phyloP scores from a whole-genome alignment of 2,113 vertebrate species.

The Pao palembangensis region DNA sequence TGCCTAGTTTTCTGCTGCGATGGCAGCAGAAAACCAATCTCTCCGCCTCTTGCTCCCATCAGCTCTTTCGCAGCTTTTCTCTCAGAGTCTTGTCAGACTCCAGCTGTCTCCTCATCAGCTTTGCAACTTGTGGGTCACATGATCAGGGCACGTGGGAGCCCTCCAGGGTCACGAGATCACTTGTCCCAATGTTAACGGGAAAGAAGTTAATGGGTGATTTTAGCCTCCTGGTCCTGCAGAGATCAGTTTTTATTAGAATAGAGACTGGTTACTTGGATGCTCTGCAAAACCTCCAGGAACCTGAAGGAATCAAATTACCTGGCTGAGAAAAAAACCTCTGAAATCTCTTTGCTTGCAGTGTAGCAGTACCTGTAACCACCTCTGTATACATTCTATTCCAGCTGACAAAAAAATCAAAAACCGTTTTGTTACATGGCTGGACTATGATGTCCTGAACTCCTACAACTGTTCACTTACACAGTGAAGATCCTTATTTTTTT shows the following conservation, averaged over 20 bases:
- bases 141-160: constrained; percentile 35
- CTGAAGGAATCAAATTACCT: constrained; percentile 61
- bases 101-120: constrained; percentile 47
- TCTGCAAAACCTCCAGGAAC: constrained; percentile 49
- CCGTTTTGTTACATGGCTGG: neutral
- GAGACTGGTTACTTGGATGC: constrained; percentile 42
- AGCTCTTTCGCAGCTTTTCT: constrained; percentile 4
- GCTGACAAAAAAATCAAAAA: neutral
- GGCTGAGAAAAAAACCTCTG: constrained; percentile 49
- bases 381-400: constrained; percentile 14
- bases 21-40: neutral
- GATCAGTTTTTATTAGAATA: constrained; percentile 60
- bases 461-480: neutral
- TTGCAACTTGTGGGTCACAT: constrained; percentile 43
- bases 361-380: constrained; percentile 24
- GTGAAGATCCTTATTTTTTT: too few species aligned
- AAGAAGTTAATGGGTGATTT: constrained; percentile 63
- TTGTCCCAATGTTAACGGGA: constrained; percentile 55
- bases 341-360: constrained; percentile 52
- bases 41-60: neutral
- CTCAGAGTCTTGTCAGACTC: constrained; percentile 20
- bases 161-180: constrained; percentile 51
- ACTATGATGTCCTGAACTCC: neutral
- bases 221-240: constrained; percentile 45
- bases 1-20: neutral